phyloP scores from a whole-genome alignment of 2,113 vertebrate genomes.

The Neomonachus schauinslandi region DNA sequence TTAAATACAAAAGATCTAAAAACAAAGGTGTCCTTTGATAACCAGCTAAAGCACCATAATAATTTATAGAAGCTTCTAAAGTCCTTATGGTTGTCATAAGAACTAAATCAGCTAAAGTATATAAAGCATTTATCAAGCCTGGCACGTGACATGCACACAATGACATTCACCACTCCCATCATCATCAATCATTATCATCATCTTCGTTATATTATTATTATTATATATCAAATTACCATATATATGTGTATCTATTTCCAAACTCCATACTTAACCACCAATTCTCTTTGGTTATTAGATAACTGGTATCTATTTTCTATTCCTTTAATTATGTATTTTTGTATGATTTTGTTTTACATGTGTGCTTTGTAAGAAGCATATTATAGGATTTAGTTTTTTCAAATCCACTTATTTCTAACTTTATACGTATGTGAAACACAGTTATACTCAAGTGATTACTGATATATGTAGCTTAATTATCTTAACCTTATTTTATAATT shows the following conservation, averaged over 20 bases:
- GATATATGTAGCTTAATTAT: not conserved
- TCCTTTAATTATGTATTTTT: not conserved
- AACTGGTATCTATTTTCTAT: not conserved
- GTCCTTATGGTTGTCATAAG: not conserved
- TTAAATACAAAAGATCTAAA: not conserved
- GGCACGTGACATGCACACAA: not conserved
- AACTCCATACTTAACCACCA: not conserved
- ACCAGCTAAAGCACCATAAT: not conserved
- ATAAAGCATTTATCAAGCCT: not conserved
- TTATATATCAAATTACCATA: not conserved
- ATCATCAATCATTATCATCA: not conserved
- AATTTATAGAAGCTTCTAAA: not conserved
- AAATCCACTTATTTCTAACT: not conserved
- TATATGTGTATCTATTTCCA: not conserved
- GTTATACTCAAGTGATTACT: not conserved
- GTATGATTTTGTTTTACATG: not conserved
- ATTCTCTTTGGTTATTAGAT: not conserved
- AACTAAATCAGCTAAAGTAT: not conserved
- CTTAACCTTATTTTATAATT: not conserved
- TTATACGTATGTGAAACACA: not conserved
- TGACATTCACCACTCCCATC: not conserved
- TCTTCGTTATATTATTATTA: not conserved
- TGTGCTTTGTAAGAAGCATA: not conserved
- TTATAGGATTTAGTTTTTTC: not conserved
- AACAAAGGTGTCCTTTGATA: not conserved